phyloP scores from a whole-genome alignment of 2,113 vertebrate genomes.

The Oriolus oriolus region DNA sequence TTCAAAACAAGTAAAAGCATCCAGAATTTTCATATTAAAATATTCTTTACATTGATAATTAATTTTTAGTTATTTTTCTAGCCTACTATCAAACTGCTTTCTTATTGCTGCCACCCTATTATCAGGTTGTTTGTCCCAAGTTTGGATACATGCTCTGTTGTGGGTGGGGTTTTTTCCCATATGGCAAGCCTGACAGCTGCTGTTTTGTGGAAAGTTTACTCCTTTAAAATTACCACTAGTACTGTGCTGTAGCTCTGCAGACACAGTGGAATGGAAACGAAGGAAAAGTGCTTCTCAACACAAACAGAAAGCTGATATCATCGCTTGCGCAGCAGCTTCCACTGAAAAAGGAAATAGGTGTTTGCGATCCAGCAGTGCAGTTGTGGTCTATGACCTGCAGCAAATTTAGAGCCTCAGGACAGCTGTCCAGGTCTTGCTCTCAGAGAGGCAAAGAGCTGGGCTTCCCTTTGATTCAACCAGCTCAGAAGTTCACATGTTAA shows the following conservation, averaged over 20 bases:
- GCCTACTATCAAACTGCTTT: not conserved
- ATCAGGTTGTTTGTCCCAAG: not conserved
- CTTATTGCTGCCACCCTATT: not conserved
- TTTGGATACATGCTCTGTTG: not conserved
- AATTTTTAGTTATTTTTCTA: not conserved
- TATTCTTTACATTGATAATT: not conserved
- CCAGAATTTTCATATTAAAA: not conserved
- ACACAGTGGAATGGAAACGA: not conserved
- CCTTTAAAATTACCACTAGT: not conserved
- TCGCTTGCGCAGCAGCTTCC: not conserved
- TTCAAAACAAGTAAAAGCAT: not conserved
- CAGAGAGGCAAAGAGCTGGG: not conserved
- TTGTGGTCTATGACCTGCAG: not conserved
- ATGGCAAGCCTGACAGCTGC: not conserved
- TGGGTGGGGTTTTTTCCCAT: not conserved
- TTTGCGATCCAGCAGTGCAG: accelerated
- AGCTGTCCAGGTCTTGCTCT: not conserved
- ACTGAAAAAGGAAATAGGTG: not conserved
- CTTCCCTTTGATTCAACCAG: not conserved
- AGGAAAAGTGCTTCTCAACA: not conserved
- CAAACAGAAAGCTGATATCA: not conserved
- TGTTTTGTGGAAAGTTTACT: not conserved
- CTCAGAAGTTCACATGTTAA: not conserved
- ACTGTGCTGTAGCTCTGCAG: not conserved
- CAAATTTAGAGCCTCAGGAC: not conserved